Evolutionary conservation across 2,888 invertebrate species (phyloP).

Genomic region (Dione vanillae): DNA sequence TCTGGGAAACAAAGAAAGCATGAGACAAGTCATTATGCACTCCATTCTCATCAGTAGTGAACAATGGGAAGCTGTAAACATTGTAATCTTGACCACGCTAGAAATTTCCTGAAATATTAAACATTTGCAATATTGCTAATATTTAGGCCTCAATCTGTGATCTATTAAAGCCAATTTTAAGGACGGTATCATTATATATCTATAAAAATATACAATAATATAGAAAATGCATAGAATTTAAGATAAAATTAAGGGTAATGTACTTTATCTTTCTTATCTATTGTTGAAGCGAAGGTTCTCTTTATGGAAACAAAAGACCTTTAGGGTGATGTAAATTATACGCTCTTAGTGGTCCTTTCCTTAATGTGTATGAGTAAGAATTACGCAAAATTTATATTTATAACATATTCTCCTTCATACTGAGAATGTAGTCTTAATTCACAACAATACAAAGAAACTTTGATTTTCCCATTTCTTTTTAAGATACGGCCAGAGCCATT

Average conservation of each 20-base stretch:
- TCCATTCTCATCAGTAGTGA: slow-evolving; percentile 11
- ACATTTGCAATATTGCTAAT: background rate
- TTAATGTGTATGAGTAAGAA: slow-evolving; percentile 17
- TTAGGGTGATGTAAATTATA: slow-evolving; percentile 24
- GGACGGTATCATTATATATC: background rate
- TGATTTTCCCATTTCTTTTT: background rate
- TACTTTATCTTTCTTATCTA: slow-evolving; percentile 30
- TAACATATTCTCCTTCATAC: slow-evolving; percentile 21
- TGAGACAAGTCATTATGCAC: slow-evolving; percentile 21
- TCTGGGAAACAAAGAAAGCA: slow-evolving; percentile 19
- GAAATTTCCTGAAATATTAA: background rate
- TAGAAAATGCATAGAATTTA: background rate
- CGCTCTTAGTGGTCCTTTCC: slow-evolving; percentile 14
- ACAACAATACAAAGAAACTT: background rate
- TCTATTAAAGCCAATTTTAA: too few species aligned
- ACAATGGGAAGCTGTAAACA: slow-evolving; percentile 17
- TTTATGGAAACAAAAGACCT: slow-evolving; percentile 24
- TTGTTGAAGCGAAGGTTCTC: slow-evolving; percentile 18
- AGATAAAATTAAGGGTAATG: slow-evolving; percentile 31
- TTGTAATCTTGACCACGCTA: slow-evolving; percentile 15
- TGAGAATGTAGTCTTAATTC: background rate
- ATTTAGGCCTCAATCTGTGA: background rate
- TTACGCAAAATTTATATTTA: slow-evolving; percentile 11
- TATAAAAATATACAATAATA: background rate
- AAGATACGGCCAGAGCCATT: too few species aligned